These are phyloP conservation scores for Myrmophylax atrothorax DNA, from an alignment of 2,113 vertebrate species.

Conservation along the genomic window DNA sequence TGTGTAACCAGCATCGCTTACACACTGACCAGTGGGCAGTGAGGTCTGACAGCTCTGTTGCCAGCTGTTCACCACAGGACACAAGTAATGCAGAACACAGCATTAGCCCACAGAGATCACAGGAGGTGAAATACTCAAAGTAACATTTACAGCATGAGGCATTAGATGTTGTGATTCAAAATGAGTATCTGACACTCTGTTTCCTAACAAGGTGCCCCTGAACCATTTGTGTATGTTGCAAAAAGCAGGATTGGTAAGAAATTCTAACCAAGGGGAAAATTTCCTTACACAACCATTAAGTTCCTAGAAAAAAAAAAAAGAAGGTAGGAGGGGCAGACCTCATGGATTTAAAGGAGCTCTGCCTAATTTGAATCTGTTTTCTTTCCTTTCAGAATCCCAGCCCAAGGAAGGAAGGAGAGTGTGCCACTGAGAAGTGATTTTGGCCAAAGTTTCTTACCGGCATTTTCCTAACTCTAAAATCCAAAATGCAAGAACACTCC, in stretches of 20 bases:
- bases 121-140: not conserved
- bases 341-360: not conserved
- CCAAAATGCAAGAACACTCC: conserved; percentile 34
- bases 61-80: not conserved
- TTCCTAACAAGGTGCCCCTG: conserved; percentile 1
- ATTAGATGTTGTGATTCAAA: not conserved
- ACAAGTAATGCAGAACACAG: not conserved
- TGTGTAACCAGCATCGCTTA: not conserved
- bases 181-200: not conserved
- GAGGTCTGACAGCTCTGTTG: not conserved
- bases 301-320: not conserved
- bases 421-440: not conserved
- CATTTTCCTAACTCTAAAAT: not conserved
- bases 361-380: not conserved
- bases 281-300: not conserved
- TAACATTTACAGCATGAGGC: not conserved
- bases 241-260: not conserved
- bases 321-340: not conserved
- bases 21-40: not conserved
- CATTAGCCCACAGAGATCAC: not conserved
- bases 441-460: not conserved
- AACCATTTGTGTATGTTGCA: not conserved
- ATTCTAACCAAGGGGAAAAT: not conserved
- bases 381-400: conserved; percentile 11
- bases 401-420: not conserved